Evolutionary conservation across 2,113 vertebrate genomes (phyloP), one percentile per base, ranked within the genome.

Genomic region (Trichomycterus rosablanca): DNA sequence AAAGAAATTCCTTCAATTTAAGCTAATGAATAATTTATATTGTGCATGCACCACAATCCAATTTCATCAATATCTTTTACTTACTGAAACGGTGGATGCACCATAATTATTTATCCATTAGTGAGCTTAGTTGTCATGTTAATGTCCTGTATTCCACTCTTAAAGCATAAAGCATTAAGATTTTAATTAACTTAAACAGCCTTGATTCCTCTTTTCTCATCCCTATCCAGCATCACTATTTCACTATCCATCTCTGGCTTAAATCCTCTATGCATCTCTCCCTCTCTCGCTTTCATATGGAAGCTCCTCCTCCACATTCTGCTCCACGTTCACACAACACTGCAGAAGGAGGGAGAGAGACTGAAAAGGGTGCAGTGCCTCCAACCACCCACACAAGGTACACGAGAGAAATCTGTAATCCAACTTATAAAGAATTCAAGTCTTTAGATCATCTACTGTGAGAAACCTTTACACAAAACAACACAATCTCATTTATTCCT

Each of bases 261-360:
- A 5, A 32, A 32, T 9, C 12, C 26, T 45, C 32, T 39, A 30
- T 62, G 16, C 35, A 24, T 26, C 62, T 50, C 59, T 56, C 50
- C 59, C 61, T 73, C 52, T 50, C 46, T 63, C 49, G 57, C 61
- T 69, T 55, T 44, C 59, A 32, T 16, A 56, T 39, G 26, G 75
- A 75, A 60, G 78, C 81, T 80, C 81, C 80, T 81, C 84, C 81
- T 82, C 74, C 77, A 78, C 70, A 71, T 76, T 70, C 75, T 70
- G 75, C 75, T 78, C 66, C 78, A 78, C 71, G 54, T 78, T 81
- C 71, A 73, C 72, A 74, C 77, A 74, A 75, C 78, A 78, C 80
- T 78, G 83, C 80, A 80, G 80, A 65, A 68, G 70, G 81, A 63
- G 64, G 50, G 51, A 67, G 67, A 65, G 55, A 65, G 70, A 72